phyloP scores from a whole-genome alignment of 2,888 invertebrate species.

The Drosophila mimica region DNA sequence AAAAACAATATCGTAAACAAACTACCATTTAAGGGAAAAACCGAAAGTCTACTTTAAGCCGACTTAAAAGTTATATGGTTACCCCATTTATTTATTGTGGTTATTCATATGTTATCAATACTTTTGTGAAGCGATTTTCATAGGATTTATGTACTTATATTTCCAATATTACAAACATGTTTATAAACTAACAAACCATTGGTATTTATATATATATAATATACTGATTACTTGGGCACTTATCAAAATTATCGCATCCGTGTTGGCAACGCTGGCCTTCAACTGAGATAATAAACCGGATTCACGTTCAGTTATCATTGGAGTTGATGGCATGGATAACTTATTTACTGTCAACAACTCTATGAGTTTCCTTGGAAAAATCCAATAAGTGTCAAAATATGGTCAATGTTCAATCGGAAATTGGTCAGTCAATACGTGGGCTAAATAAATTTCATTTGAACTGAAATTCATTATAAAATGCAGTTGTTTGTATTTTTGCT shows the following conservation, averaged over 20 bases:
- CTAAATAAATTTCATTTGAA: conserved; percentile 12
- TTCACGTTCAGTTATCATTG: not conserved
- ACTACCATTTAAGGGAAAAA: conserved; percentile 11
- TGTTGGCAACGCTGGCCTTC: not conserved
- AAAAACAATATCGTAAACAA: conserved; percentile 9
- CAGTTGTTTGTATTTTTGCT: conserved; percentile 20
- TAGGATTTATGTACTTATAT: not conserved
- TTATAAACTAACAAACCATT: not conserved
- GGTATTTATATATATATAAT: not conserved
- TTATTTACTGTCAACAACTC: not conserved
- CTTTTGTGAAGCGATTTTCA: not conserved
- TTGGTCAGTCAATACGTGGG: not conserved
- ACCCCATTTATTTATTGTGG: conserved; percentile 3
- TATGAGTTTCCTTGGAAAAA: not conserved
- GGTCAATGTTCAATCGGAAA: conserved; percentile 1
- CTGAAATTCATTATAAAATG: conserved; percentile 7
- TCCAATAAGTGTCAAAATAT: not conserved
- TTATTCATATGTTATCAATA: not conserved
- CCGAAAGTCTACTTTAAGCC: not conserved
- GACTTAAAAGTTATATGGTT: conserved; percentile 6
- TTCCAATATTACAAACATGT: not conserved
- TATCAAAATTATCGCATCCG: not conserved
- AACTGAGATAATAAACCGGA: not conserved
- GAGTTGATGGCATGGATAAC: not conserved
- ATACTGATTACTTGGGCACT: not conserved